phyloP scores from a whole-genome alignment of 1,140 invertebrate species.

The Drosophila busckii region DNA sequence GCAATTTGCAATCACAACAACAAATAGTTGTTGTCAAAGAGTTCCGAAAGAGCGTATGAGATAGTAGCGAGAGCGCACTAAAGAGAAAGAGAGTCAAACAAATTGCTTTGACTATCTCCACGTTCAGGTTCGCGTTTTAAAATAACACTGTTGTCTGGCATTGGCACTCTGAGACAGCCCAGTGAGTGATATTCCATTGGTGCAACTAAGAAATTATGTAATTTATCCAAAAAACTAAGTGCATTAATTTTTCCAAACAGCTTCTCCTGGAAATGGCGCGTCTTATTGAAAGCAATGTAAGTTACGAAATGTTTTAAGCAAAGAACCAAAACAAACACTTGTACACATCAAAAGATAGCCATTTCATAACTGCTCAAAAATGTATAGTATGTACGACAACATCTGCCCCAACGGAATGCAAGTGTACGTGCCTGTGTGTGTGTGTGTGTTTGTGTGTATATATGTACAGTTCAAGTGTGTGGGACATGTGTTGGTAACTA shows the following conservation, averaged over 20 bases:
- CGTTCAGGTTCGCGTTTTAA: constrained; percentile 26
- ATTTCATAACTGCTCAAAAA: constrained; percentile 51
- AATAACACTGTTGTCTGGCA: constrained; percentile 23
- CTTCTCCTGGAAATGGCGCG: constrained; percentile 53
- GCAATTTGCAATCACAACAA: not conserved
- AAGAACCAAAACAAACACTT: constrained; percentile 7
- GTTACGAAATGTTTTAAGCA: too few species aligned
- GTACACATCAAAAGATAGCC: constrained; percentile 3
- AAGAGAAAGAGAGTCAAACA: constrained; percentile 38
- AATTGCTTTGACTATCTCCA: constrained; percentile 41
- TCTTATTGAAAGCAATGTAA: constrained; percentile 64
- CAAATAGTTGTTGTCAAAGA: constrained; percentile 3
- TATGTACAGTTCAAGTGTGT: constrained; percentile 8
- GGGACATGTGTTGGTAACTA: not conserved
- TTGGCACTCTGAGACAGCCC: constrained; percentile 3
- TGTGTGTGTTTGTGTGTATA: not conserved
- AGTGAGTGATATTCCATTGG: constrained; percentile 23
- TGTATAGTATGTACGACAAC: too few species aligned
- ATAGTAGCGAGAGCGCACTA: not conserved
- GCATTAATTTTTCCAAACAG: constrained; percentile 20
- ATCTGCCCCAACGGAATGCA: too few species aligned
- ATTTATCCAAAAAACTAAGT: constrained; percentile 41
- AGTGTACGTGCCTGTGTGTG: too few species aligned
- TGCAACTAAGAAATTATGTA: constrained; percentile 39
- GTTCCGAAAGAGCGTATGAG: constrained; percentile 1